A percentile compares a stretch with the other conserved stretches of the same genome.
Evolutionary conservation across 2,113 vertebrate genomes (phyloP).

Genomic region (Peucedramus taeniatus): DNA sequence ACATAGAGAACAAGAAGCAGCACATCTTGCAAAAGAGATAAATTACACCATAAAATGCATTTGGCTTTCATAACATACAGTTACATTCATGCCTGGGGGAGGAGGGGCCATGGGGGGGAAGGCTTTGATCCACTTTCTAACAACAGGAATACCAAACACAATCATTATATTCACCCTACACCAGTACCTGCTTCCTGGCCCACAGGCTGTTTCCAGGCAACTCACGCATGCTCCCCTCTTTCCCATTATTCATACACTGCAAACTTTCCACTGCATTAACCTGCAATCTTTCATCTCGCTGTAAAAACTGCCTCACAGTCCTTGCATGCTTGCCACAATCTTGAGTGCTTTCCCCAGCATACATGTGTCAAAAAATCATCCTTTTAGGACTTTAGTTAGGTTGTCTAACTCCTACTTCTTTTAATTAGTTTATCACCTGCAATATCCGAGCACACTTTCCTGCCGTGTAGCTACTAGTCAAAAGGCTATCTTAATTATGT

Average conservation of each 20-base stretch:
- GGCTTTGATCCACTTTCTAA: not conserved
- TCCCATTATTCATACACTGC: not conserved
- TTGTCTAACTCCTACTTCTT: not conserved
- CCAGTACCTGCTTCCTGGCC: not conserved
- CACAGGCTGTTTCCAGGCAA: constrained; percentile 26
- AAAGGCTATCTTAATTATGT: constrained; percentile 36
- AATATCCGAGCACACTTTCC: not conserved
- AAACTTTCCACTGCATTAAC: not conserved
- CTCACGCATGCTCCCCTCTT: not conserved
- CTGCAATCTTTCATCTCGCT: not conserved
- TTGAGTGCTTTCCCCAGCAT: not conserved
- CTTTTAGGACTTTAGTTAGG: not conserved
- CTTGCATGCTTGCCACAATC: not conserved
- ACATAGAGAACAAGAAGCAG: not conserved
- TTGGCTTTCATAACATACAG: not conserved
- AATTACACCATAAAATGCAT: not conserved
- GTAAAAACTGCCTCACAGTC: not conserved
- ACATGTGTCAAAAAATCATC: not conserved
- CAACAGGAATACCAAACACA: not conserved
- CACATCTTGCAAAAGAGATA: not conserved
- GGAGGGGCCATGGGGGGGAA: accelerated
- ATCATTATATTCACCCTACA: not conserved
- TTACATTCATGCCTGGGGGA: not conserved
- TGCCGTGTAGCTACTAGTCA: not conserved
- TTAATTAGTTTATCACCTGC: not conserved